A percentile compares a stretch with the other conserved stretches of the same genome.
Conservation (phyloP, 2,113 vertebrate genomes). For the Nycticorax nycticorax region DNA sequence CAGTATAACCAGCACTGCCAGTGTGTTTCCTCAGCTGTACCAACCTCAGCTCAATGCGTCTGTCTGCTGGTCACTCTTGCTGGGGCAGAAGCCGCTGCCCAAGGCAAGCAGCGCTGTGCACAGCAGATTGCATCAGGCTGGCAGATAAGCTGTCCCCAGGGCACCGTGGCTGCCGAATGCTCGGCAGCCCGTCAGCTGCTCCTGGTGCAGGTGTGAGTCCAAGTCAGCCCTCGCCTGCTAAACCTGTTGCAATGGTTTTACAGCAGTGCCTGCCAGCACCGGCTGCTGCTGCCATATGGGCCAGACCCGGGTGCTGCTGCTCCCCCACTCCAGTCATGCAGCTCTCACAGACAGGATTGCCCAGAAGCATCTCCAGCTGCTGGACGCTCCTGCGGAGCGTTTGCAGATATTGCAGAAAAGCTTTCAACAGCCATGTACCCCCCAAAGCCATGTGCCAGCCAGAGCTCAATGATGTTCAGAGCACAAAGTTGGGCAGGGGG, state of each 20-base stretch:
- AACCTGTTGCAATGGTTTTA: neutral
- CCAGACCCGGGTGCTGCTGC: neutral
- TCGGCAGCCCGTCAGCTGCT: neutral
- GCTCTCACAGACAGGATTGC: neutral
- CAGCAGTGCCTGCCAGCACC: neutral
- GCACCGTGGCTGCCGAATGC: neutral
- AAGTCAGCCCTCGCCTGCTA: neutral
- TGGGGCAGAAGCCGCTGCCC: neutral
- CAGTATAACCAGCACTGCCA: neutral
- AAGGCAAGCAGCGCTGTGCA: neutral
- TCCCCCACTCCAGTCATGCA: accelerated
- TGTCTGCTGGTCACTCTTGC: accelerated
- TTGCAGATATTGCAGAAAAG: neutral
- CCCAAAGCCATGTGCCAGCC: neutral
- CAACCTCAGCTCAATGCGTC: accelerated
- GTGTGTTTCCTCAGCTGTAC: neutral
- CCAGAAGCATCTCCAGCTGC: neutral
- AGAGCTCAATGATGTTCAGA: neutral
- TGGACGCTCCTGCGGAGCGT: neutral
- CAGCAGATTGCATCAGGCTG: neutral
- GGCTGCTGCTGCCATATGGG: accelerated
- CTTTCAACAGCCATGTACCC: neutral
- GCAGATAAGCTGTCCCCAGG: neutral
- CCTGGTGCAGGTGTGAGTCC: accelerated
- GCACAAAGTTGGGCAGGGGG: too few species aligned